Conservation (phyloP, 2,797 vertebrate species). For the Numenius phaeopus region DNA sequence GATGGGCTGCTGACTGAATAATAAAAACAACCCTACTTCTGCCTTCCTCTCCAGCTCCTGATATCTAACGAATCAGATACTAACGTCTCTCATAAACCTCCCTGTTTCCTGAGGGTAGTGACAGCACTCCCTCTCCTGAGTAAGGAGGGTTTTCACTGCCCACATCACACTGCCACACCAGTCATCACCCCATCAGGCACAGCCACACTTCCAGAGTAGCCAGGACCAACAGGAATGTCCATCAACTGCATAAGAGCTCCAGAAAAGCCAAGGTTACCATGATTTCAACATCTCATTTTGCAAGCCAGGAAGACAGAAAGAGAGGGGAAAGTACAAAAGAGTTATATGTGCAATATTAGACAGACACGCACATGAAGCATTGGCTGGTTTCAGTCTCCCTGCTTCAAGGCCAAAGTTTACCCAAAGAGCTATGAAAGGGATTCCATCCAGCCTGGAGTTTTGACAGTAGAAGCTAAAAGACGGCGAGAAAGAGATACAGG, state of each 20-base stretch:
- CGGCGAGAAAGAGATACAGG: not conserved
- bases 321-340: not conserved
- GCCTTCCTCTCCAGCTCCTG: not conserved
- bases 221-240: not conserved
- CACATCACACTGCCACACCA: not conserved
- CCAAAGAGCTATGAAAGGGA: not conserved
- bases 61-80: not conserved
- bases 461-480: not conserved
- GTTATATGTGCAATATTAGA: not conserved
- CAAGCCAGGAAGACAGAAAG: not conserved
- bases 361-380: fast-evolving
- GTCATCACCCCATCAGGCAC: fast-evolving
- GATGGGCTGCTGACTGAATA: not conserved
- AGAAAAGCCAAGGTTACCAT: not conserved
- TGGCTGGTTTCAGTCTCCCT: not conserved
- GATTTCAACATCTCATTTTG: not conserved
- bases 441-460: not conserved
- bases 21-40: not conserved
- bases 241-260: not conserved
- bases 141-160: not conserved
- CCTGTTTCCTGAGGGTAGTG: not conserved
- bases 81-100: not conserved
- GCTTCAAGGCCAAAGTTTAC: not conserved
- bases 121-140: not conserved
- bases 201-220: not conserved